Evolutionary conservation across 1,140 invertebrate species (phyloP), one percentile per base, ranked within the genome.

Genomic region (Trachelipus rathkii): DNA sequence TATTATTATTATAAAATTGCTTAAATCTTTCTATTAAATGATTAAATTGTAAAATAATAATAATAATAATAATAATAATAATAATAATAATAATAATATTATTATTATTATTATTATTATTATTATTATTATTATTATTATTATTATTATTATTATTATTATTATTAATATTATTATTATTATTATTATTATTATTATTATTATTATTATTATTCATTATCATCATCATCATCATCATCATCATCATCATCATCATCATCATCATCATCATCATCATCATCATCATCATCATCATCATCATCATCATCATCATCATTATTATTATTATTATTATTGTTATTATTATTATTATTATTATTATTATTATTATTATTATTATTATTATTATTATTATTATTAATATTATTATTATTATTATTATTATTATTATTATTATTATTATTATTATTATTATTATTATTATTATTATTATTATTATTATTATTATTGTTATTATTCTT

Each of bases 401-500:
- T 33, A 71, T 71, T 23, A 71, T 71, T 23, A 71, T 71, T 33
- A 43, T 71, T 33, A 3, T 71, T 33, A 4, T 71, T 33, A 71
- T 71, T 43, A 71, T 33, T 21, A 43, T 33, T 43, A 43, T 71
- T 23, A 9, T 23, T 19, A 23, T 15, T 71, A 71, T 33, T 23
- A 15, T 71, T 9, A 43, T 70, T 21, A 43, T 43, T 43, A 71
- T 33, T 33, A 33, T 33, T 33, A 33, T 33, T 33, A 33, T 33
- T 33, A 33, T 33, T 33, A 3, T 33, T 33, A 33, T 33, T 6
- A 33, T 33, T 33, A 6, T 33, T 33, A 33, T 33, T 33, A 23
- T 71, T 13, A 3, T 33, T 33, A 33, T 33, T 33, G 6, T 33
- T 33, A 33, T 33, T 33, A 33, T 33, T 33, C 6, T 6, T 6